Evolutionary conservation across 1,140 invertebrate species (phyloP).

Genomic region (Muscidifurax raptorellus): DNA sequence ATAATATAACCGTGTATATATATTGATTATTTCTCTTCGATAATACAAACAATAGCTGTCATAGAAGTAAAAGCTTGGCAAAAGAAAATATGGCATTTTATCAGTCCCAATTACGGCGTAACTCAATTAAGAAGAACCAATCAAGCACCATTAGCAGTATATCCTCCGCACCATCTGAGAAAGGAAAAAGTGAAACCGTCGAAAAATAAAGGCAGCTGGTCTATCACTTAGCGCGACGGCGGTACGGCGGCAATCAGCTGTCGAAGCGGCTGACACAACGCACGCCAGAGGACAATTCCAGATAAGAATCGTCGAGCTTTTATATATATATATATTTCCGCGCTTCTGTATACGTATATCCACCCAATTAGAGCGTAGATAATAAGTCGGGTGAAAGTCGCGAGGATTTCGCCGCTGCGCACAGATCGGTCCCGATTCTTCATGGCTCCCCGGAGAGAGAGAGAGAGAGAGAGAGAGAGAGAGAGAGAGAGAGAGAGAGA

Average conservation of each 20-base stretch:
- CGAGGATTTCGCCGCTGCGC: neutral
- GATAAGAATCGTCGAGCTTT: constrained; percentile 35
- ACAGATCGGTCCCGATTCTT: neutral
- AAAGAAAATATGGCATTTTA: constrained; percentile 5
- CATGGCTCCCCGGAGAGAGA: neutral
- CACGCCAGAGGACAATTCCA: neutral
- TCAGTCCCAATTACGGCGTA: neutral
- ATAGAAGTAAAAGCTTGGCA: neutral
- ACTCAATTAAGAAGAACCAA: constrained; percentile 18
- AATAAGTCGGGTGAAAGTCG: constrained; percentile 36
- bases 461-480: too few species aligned
- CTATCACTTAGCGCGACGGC: constrained; percentile 18
- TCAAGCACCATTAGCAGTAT: neutral
- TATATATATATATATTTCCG: neutral
- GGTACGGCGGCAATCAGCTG: constrained; percentile 32
- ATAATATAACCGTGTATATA: too few species aligned
- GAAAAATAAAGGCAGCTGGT: constrained; percentile 20
- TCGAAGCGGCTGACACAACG: constrained; percentile 28
- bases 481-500: too few species aligned
- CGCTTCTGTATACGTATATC: neutral
- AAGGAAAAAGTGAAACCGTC: neutral
- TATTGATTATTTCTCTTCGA: too few species aligned
- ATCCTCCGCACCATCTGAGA: neutral
- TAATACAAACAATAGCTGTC: neutral
- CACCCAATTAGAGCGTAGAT: constrained; percentile 36